These are phyloP conservation scores for Beroe forskalii DNA, from an alignment of 37 sponge, comb jelly and placozoan species.

Conservation along the genomic window DNA sequence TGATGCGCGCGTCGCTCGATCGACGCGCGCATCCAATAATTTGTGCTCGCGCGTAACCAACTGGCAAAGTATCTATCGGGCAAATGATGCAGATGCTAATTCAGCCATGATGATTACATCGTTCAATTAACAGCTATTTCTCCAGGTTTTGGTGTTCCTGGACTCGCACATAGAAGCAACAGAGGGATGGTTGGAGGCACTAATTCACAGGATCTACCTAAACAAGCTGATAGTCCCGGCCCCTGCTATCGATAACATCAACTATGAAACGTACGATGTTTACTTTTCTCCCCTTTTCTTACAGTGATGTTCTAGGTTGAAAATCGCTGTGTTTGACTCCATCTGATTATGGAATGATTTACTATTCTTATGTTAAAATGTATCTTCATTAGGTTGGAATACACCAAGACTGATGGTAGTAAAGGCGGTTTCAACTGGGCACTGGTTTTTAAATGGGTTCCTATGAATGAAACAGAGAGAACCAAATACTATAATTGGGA, in stretches of 20 bases:
- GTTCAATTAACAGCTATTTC: too few species aligned
- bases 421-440: constrained; percentile 84
- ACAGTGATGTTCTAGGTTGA: too few species aligned
- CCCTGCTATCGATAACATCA: constrained; percentile 64
- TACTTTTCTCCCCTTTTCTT: too few species aligned
- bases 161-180: constrained; percentile 95
- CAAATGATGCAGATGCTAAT: too few species aligned
- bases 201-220: constrained; percentile 76
- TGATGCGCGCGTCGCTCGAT: too few species aligned
- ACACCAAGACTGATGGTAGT: constrained; percentile 63
- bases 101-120: too few species aligned
- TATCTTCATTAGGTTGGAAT: constrained; percentile 46
- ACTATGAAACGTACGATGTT: constrained; percentile 65
- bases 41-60: neutral
- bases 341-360: too few species aligned
- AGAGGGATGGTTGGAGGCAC: constrained; percentile 87
- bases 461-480: constrained; percentile 63
- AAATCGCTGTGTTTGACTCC: too few species aligned
- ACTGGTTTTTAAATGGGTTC: constrained; percentile 87
- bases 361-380: too few species aligned
- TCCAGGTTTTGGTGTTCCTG: constrained; percentile 80
- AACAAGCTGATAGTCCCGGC: constrained; percentile 45
- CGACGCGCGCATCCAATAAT: neutral
- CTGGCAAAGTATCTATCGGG: neutral
- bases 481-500: constrained; percentile 63